phyloP scores from a whole-genome alignment of 1,140 invertebrate genomes.

The Parapsyche elsis region DNA sequence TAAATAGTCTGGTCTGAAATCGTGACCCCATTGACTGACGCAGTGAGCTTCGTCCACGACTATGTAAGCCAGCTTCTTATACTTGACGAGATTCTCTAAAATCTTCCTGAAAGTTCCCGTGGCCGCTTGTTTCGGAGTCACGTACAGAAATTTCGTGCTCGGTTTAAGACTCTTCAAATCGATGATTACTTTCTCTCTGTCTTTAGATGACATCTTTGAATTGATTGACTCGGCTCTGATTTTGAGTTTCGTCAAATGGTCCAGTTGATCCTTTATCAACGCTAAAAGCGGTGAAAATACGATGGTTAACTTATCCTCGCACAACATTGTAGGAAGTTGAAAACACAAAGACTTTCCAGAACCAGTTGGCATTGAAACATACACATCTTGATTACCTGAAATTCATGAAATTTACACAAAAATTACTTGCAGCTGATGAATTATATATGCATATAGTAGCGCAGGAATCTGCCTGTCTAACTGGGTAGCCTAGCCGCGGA shows the following conservation, averaged over 20 bases:
- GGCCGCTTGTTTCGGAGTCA: slow-evolving; percentile 92
- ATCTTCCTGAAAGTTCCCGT: slow-evolving; percentile 79
- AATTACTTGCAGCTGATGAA: too few species aligned
- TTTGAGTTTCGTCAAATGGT: slow-evolving; percentile 74
- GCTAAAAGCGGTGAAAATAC: slow-evolving; percentile 94
- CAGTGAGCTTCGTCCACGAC: slow-evolving; percentile 98
- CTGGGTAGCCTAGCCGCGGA: too few species aligned
- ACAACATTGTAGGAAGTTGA: slow-evolving; percentile 86
- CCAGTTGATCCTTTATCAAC: slow-evolving; percentile 86
- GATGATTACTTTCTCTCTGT: slow-evolving; percentile 78
- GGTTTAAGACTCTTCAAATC: slow-evolving; percentile 79
- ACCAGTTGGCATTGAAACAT: slow-evolving; percentile 92
- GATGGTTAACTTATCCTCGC: slow-evolving; percentile 79
- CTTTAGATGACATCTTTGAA: slow-evolving; percentile 82
- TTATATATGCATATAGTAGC: too few species aligned
- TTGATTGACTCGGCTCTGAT: slow-evolving; percentile 88
- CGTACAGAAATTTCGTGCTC: slow-evolving; percentile 84
- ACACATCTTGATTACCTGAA: slow-evolving; percentile 79
- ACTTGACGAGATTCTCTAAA: slow-evolving; percentile 71
- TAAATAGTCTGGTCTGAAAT: slow-evolving; percentile 95
- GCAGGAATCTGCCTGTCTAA: too few species aligned
- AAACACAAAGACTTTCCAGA: slow-evolving; percentile 97
- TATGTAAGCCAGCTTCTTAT: slow-evolving; percentile 80
- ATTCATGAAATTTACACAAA: slow-evolving; percentile 24
- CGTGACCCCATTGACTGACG: slow-evolving; percentile 98